Conservation (phyloP, 2,797 vertebrate genomes). For the Neomorphus geoffroyi region DNA sequence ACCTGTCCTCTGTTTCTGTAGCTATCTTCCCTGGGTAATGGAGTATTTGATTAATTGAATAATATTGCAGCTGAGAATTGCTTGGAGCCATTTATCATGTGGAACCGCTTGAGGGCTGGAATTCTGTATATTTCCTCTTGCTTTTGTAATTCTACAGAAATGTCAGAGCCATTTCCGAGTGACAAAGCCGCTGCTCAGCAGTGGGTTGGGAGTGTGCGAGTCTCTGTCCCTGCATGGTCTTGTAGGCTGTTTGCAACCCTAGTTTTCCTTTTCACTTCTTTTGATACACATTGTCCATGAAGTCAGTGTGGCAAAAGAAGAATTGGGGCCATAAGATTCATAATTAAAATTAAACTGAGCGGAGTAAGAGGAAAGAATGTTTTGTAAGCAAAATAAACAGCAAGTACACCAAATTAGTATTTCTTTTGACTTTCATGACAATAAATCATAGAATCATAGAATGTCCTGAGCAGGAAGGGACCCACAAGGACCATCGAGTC, state of each 20-base stretch:
- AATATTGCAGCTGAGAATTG: not conserved
- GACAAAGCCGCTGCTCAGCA: not conserved
- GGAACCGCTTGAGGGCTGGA: not conserved
- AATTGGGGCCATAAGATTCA: not conserved
- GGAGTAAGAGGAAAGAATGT: not conserved
- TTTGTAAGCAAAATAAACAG: not conserved
- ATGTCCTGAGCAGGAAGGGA: no score
- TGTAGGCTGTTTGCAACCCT: no score
- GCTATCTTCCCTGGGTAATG: not conserved
- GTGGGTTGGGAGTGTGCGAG: not conserved
- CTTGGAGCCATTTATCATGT: not conserved
- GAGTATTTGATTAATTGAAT: not conserved
- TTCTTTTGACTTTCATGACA: not conserved
- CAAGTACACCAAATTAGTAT: not conserved
- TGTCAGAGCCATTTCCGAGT: not conserved
- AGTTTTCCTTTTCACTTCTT: not conserved
- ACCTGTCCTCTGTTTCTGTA: not conserved
- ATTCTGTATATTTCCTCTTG: not conserved
- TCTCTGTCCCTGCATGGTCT: not conserved
- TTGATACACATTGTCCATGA: no score
- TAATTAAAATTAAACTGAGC: not conserved
- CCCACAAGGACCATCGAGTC: no score
- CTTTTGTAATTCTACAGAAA: not conserved
- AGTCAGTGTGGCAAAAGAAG: not conserved
- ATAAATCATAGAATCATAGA: not conserved